Base-by-base conservation (phyloP, 2,113 vertebrate species). In the Malurus alboscapulatus region DNA sequence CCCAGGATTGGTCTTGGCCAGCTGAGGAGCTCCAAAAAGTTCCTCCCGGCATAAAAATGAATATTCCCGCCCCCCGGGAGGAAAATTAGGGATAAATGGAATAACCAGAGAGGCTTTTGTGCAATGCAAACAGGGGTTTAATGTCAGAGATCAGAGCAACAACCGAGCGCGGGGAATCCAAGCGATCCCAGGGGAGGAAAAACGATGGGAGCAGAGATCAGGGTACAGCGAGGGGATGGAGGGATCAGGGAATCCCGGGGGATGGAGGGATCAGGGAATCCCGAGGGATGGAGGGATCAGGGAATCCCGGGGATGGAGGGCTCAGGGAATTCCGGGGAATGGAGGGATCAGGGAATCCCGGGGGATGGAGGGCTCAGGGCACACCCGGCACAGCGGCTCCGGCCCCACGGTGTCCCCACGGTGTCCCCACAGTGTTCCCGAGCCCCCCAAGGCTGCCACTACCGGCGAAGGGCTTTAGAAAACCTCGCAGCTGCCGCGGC, bases 211-310 rank as follows among this genome's bases (percentile, higher is more conserved):
- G 47, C 32, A 30, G 47, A 27, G 14, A 42, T 1, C 24, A 20
- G 12, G 29, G 14, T 7, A 40, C 75, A 63, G 36, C 8, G 1
- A 51, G 40, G n/a, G 6, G 29, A 77, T 21, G 45, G 44, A 19
- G 54, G 18, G 36, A 1, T 29, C 6, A 4, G 25, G 53, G 15
- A 2, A n/a, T 24, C 40, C 63, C 0, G 0, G 57, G 16, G 22
- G 29, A 47, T 45, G n/a, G 44, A 16, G 25, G 11, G 42, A 1
- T 36, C 25, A 36, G 71, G 40, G 21, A 1, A n/a, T 62, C 40
- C 62, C 0, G 0, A 57, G 16, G 21, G 29, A 47, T 45, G 32
- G 44, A 16, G 25, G 11, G 42, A 1, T 36, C 25, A 36, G 71
- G 40, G 21, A 1, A n/a, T 25, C 36, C 36, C 36, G 36, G 36